Conservation (phyloP, 2,797 vertebrate genomes). For the Saxicola maurus region DNA sequence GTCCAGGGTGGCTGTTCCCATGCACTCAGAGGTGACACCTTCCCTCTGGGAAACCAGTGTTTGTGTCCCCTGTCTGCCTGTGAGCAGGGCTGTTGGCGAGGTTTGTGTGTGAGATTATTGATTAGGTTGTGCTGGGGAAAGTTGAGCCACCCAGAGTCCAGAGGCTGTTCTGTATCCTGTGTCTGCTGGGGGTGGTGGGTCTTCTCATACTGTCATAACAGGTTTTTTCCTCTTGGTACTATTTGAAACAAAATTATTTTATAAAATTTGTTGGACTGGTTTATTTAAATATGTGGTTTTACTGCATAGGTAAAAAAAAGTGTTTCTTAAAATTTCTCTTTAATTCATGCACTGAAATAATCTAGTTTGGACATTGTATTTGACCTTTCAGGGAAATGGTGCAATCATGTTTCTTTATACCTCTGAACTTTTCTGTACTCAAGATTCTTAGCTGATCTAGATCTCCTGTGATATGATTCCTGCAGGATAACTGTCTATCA, state of each 20-base stretch:
- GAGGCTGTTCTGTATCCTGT: not conserved
- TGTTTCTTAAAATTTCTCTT: not conserved
- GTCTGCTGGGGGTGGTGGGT: rapidly evolving
- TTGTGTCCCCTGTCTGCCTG: not conserved
- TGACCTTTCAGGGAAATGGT: not conserved
- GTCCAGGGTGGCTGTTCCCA: not conserved
- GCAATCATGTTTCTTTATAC: not conserved
- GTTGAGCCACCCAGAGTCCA: not conserved
- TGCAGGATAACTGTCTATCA: not conserved
- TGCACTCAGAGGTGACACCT: not conserved
- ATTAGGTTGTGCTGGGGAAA: not conserved
- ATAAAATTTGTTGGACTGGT: not conserved
- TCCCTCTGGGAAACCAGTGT: not conserved
- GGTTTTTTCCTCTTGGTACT: not conserved
- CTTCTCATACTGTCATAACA: not conserved
- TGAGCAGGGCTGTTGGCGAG: not conserved
- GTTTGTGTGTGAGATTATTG: rapidly evolving
- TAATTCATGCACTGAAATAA: not conserved
- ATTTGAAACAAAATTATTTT: not conserved
- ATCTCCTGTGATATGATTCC: not conserved
- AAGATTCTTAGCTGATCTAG: not conserved
- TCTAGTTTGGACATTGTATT: not conserved
- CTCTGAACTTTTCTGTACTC: not conserved
- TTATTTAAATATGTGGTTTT: not conserved
- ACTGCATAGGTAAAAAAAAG: rapidly evolving